A percentile compares a stretch with the other conserved stretches of the same genome.
Evolutionary conservation across 2,113 vertebrate genomes (phyloP).

Genomic region (Arizona elegans): DNA sequence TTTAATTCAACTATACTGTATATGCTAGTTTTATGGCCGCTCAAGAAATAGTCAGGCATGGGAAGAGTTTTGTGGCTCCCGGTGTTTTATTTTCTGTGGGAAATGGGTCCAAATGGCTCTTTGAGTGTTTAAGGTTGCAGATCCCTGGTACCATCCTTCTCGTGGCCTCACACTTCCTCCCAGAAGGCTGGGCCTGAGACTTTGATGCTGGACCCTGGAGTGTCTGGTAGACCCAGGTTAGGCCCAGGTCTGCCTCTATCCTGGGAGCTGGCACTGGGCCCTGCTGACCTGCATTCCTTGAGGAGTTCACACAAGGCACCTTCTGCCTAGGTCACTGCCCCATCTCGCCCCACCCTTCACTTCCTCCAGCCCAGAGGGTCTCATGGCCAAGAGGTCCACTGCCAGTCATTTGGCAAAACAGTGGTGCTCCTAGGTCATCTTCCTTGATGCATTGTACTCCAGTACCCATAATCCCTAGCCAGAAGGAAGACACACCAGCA

Average conservation of each 20-base stretch:
- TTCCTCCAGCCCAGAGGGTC: not conserved
- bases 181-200: not conserved
- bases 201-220: not conserved
- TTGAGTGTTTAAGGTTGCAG: no score
- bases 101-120: no score
- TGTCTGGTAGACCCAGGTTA: not conserved
- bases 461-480: not conserved
- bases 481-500: not conserved
- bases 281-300: not conserved
- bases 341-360: fast-evolving
- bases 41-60: no score
- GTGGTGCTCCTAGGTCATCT: not conserved
- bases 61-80: no score
- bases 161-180: not conserved
- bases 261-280: not conserved
- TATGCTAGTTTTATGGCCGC: no score
- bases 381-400: not conserved
- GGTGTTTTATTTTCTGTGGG: no score
- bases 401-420: not conserved
- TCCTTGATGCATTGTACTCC: not conserved
- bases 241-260: not conserved
- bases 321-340: not conserved
- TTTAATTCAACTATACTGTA: no score
- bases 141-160: not conserved
- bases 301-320: not conserved